phyloP scores from a whole-genome alignment of 1,140 invertebrate species.

The Agraylea sexmaculata region DNA sequence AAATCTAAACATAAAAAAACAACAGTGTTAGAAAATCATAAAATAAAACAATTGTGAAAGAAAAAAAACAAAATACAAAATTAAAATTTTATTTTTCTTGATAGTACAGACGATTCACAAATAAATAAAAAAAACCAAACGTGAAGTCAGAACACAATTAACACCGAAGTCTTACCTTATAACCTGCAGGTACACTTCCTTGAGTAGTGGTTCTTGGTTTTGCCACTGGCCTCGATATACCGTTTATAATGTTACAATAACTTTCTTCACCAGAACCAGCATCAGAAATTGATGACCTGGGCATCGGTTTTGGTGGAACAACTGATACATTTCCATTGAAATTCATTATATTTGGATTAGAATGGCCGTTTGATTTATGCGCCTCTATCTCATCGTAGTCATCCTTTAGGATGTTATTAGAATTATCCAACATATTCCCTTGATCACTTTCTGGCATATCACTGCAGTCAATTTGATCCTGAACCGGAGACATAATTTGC shows the following conservation, averaged over 20 bases:
- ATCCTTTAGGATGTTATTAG: neutral
- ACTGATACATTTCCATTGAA: constrained; percentile 21
- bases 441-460: constrained; percentile 19
- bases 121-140: constrained; percentile 11
- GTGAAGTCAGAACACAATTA: constrained; percentile 1
- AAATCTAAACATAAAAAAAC: constrained; percentile 17
- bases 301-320: constrained; percentile 63
- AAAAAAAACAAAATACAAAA: constrained; percentile 18
- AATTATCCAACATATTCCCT: neutral
- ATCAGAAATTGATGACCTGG: constrained; percentile 41
- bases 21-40: constrained; percentile 13
- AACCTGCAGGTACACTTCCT: constrained; percentile 42
- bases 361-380: constrained; percentile 18
- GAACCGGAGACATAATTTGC: too few species aligned
- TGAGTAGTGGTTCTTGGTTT: constrained; percentile 57
- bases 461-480: constrained; percentile 15
- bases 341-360: too few species aligned
- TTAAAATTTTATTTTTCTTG: too few species aligned
- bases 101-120: too few species aligned
- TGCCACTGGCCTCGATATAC: constrained; percentile 54
- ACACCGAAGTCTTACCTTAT: constrained; percentile 47
- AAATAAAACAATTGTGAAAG: constrained; percentile 13
- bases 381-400: constrained; percentile 21
- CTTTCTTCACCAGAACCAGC: constrained; percentile 31
- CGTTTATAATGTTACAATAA: constrained; percentile 21